These are phyloP conservation scores for Condylura cristata DNA, from an alignment of 2,113 vertebrate genomes.

Conservation along the genomic window DNA sequence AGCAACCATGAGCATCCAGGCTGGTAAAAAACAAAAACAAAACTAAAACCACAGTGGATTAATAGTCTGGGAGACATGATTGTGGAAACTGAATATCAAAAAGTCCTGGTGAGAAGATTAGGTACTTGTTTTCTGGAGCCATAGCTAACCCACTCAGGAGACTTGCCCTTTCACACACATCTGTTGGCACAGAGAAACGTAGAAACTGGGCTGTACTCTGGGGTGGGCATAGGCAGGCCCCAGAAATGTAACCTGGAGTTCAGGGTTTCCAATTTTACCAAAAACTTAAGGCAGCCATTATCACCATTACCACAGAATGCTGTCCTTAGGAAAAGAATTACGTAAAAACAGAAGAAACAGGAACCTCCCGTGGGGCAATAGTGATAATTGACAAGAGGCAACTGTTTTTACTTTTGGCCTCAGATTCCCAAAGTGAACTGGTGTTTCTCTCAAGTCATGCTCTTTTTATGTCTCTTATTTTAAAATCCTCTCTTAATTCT, in stretches of 20 bases:
- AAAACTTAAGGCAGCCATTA: background rate
- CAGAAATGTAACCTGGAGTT: background rate
- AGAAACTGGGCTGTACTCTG: background rate
- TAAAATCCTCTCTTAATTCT: constrained; percentile 21
- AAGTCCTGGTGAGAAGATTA: background rate
- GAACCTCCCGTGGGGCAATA: background rate
- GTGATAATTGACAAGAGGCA: background rate
- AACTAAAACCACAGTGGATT: background rate
- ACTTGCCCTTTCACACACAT: background rate
- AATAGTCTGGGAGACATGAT: background rate
- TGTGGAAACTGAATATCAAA: background rate
- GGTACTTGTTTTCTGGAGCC: background rate
- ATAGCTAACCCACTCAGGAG: background rate
- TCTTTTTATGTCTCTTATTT: constrained; percentile 21
- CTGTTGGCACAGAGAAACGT: background rate
- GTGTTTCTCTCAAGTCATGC: background rate
- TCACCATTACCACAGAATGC: background rate
- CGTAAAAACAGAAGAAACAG: constrained; percentile 17
- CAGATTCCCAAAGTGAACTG: constrained; percentile 32
- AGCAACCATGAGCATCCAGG: background rate
- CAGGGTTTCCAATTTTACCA: background rate
- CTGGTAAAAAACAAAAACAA: background rate
- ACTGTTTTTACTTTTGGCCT: constrained; percentile 42
- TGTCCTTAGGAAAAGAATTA: background rate
- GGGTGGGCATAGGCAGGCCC: background rate